Conservation (phyloP, 1,140 invertebrate genomes). For the Drosophila tani region DNA sequence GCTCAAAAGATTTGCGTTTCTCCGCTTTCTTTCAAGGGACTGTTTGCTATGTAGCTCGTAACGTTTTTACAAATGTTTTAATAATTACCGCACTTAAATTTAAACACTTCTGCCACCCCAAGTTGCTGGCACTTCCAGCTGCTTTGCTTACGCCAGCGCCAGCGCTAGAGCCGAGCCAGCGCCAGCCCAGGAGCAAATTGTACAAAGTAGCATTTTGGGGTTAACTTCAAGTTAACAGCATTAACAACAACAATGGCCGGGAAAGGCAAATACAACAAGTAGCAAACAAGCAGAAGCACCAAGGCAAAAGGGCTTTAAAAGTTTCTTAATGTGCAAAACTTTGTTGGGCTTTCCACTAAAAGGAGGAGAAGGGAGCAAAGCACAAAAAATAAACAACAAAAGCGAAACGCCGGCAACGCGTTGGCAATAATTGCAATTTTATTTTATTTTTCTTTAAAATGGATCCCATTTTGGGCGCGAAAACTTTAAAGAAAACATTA, state of each 20-base stretch:
- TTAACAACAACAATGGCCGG: slow-evolving; percentile 55
- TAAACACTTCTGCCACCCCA: slow-evolving; percentile 37
- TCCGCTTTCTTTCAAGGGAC: not conserved
- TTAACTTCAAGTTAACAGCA: slow-evolving; percentile 73
- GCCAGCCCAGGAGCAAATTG: slow-evolving; percentile 53
- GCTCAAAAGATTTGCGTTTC: slow-evolving; percentile 10
- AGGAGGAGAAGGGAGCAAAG: slow-evolving; percentile 12
- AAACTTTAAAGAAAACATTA: slow-evolving; percentile 49
- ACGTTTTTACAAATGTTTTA: slow-evolving; percentile 53
- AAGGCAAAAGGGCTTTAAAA: slow-evolving; percentile 58
- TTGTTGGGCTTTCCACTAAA: slow-evolving; percentile 44
- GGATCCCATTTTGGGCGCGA: slow-evolving; percentile 25
- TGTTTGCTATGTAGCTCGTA: slow-evolving; percentile 24
- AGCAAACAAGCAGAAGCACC: slow-evolving; percentile 38
- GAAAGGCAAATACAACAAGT: slow-evolving; percentile 42
- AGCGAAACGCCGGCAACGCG: slow-evolving; percentile 31
- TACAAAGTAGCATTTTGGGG: slow-evolving; percentile 71
- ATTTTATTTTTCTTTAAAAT: slow-evolving; percentile 40
- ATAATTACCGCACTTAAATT: slow-evolving; percentile 56
- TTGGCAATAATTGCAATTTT: slow-evolving; percentile 72
- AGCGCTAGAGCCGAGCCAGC: not conserved
- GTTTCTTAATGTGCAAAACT: slow-evolving; percentile 61
- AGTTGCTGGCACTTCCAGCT: slow-evolving; percentile 32
- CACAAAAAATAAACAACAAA: slow-evolving; percentile 18
- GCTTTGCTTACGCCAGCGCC: slow-evolving; percentile 24